Base-by-base conservation (phyloP, 2,888 invertebrate species). In the Zootermopsis nevadensis region DNA sequence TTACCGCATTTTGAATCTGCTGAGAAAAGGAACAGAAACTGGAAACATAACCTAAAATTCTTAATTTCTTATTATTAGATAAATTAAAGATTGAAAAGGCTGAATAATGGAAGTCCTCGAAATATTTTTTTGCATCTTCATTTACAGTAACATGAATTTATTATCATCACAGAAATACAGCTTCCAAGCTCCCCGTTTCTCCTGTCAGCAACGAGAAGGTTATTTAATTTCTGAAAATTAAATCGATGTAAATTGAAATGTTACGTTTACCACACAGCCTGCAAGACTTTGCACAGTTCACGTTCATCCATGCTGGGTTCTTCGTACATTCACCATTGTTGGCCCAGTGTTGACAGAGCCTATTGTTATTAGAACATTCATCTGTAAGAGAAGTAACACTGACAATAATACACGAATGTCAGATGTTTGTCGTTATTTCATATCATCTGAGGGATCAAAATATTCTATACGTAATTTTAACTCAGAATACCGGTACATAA, bases 221-320 rank as follows among this genome's bases (percentile, higher is more conserved):
- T n/a, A n/a, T 27, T 66, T 27, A 1, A 2, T 66, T 27, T 66
- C 15, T 27, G 12, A 19, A 48, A 48, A 48, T 48, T 48, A 48
- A 3, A 48, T 66, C 27, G 12, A 66, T 66, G n/a, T 1, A 66
- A 12, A 66, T 12, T 27, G 2, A 12, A n/a, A 66, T 66, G 0
- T 27, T 27, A 60, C 27, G 74, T 82, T 66, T 85, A 86, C 86
- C 84, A 81, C 88, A 88, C 72, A 86, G 83, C 27, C 87, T 86
- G 83, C 88, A 88, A 2, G 88, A 87, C 60, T 83, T 84, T 42
- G 86, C 85, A 84, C 88, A 88, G 83, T 88, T 87, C 24, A 86
- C 86, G 8, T 83, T 82, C 88, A 88, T 88, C 87, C 88, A 88
- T 12, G 86, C 84, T 12, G 87, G 85, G 84, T 88, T 88, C 82